phyloP scores from a whole-genome alignment of 2,113 vertebrate genomes.

The Chamaea fasciata region DNA sequence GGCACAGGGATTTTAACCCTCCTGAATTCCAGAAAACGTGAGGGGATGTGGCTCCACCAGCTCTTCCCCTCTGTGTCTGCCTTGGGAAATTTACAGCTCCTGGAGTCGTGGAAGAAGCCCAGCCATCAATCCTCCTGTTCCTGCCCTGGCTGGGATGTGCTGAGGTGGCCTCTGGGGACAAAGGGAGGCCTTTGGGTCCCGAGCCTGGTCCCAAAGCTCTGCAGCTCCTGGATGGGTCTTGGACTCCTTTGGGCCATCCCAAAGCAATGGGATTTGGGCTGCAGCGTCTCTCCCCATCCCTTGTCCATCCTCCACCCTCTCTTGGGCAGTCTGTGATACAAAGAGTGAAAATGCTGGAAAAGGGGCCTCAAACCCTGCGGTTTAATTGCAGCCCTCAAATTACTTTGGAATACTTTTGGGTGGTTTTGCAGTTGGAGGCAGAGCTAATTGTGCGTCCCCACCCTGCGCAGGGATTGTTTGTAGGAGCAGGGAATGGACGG shows the following conservation, averaged over 20 bases:
- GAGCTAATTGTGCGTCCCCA: background rate
- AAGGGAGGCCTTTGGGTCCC: background rate
- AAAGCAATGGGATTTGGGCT: background rate
- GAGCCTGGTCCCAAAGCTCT: background rate
- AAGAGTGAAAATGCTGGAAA: background rate
- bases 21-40: background rate
- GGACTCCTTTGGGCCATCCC: background rate
- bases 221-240: background rate
- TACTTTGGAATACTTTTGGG: too few species aligned
- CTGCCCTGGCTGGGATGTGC: background rate
- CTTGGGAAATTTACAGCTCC: background rate
- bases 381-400: background rate
- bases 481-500: background rate
- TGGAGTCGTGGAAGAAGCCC: background rate
- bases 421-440: too few species aligned
- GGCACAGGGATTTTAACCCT: background rate
- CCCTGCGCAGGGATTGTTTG: background rate
- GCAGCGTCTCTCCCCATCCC: background rate
- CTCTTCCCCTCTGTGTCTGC: accelerated
- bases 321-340: accelerated
- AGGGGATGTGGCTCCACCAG: background rate
- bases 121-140: background rate
- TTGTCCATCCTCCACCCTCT: background rate
- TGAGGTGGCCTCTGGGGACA: background rate
- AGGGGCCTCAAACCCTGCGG: background rate